phyloP scores from a whole-genome alignment of 2,113 vertebrate species.

The Nothobranchius furzeri region DNA sequence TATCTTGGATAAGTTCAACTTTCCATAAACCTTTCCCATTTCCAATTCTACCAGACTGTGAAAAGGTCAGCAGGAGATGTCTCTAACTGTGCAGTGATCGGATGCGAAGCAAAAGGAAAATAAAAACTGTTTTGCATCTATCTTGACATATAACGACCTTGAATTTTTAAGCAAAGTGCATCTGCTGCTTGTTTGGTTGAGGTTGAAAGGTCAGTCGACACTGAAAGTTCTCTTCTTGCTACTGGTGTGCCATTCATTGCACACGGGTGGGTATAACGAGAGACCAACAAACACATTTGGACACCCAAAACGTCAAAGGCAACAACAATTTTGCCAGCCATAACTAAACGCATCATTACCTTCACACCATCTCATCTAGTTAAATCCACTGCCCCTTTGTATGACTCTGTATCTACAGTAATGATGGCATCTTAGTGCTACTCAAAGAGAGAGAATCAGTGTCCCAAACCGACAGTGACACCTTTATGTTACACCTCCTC shows the following conservation, averaged over 20 bases:
- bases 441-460: constrained; percentile 47
- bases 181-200: constrained; percentile 17
- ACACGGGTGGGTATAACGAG: constrained; percentile 23
- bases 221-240: constrained; percentile 11
- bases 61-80: constrained; percentile 58
- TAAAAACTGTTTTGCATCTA: constrained; percentile 38
- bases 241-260: neutral
- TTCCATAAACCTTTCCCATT: constrained; percentile 50
- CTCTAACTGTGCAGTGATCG: constrained; percentile 32
- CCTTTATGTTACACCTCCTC: constrained; percentile 60
- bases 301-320: constrained; percentile 15
- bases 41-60: constrained; percentile 32
- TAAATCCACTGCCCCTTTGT: constrained; percentile 26
- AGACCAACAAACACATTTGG: constrained; percentile 22
- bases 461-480: constrained; percentile 44
- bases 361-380: constrained; percentile 30
- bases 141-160: constrained; percentile 36
- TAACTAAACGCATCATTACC: constrained; percentile 47
- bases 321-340: constrained; percentile 21
- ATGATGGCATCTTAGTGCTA: constrained; percentile 64
- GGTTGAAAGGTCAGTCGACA: constrained; percentile 52
- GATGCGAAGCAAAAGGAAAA: constrained; percentile 46
- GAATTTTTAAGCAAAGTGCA: constrained; percentile 21
- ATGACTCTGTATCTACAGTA: constrained; percentile 48
- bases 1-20: constrained; percentile 29